Evolutionary conservation across 2,797 vertebrate genomes (phyloP).

Genomic region (Yasuhikotakia modesta): DNA sequence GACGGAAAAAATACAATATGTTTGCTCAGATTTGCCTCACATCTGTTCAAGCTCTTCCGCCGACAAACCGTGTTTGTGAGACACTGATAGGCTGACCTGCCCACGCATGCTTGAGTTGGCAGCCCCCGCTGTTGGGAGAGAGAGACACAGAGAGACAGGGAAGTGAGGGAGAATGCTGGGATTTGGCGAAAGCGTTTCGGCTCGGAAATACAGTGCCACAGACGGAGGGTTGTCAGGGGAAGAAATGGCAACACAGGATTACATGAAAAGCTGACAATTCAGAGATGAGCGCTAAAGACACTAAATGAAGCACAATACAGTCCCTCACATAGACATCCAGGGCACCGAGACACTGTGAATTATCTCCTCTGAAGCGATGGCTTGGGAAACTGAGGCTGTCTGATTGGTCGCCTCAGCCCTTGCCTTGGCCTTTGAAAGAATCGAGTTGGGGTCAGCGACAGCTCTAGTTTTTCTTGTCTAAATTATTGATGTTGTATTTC

Average conservation of each 20-base stretch:
- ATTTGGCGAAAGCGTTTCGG: constrained; percentile 62
- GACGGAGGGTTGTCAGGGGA: constrained; percentile 57
- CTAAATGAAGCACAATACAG: constrained; percentile 42
- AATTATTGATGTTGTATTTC: constrained; percentile 59
- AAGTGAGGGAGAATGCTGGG: constrained; percentile 7
- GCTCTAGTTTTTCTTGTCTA: constrained; percentile 39
- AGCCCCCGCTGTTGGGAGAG: neutral
- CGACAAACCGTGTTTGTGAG: constrained; percentile 57
- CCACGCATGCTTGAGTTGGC: constrained; percentile 42
- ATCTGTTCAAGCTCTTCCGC: constrained; percentile 54
- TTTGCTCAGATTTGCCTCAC: constrained; percentile 63
- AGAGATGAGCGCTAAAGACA: constrained; percentile 63
- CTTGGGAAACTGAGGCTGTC: constrained; percentile 2
- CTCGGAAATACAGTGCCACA: constrained; percentile 67
- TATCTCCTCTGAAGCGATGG: constrained; percentile 47
- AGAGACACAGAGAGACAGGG: constrained; percentile 18
- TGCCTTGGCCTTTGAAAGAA: constrained; percentile 42
- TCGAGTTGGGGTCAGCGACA: constrained; percentile 40
- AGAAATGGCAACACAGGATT: constrained; percentile 78
- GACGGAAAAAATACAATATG: constrained; percentile 48
- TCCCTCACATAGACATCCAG: neutral
- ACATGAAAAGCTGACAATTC: constrained; percentile 72
- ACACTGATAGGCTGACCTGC: constrained; percentile 61
- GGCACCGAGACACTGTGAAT: constrained; percentile 22
- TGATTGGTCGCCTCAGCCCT: constrained; percentile 39